A percentile compares a stretch with the other conserved stretches of the same genome.
Evolutionary conservation across 2,113 vertebrate genomes (phyloP).

Genomic region (Azemiops feae): DNA sequence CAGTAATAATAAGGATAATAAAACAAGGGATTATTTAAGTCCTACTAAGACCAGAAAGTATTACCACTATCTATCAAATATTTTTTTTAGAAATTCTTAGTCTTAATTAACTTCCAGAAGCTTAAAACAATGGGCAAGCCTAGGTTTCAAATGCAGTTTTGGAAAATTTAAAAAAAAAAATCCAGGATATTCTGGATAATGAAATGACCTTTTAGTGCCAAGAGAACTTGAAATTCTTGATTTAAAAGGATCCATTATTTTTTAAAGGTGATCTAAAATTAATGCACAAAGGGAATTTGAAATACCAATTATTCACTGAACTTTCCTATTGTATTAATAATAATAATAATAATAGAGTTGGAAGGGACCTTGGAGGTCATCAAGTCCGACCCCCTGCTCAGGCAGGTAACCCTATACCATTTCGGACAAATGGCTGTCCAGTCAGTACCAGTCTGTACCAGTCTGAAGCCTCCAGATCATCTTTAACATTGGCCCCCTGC

Average conservation of each 20-base stretch:
- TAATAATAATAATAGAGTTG: no score
- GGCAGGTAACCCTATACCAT: no score
- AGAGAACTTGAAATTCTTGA: neutral
- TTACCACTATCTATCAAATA: neutral
- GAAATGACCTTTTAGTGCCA: neutral
- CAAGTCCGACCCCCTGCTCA: no score
- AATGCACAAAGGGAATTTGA: neutral
- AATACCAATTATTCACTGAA: neutral
- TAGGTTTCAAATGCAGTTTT: neutral
- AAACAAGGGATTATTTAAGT: neutral
- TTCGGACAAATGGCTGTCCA: no score
- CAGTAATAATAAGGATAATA: neutral
- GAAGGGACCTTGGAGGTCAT: no score
- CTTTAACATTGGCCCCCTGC: neutral
- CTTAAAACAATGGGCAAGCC: neutral
- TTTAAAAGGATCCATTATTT: neutral
- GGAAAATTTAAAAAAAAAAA: neutral
- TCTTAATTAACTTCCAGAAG: neutral
- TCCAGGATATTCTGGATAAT: neutral
- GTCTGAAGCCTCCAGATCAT: neutral
- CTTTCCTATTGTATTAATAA: no score
- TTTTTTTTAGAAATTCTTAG: neutral
- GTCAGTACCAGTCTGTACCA: neutral
- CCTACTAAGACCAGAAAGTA: neutral
- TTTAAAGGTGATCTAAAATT: neutral